Conservation (phyloP, 2,113 vertebrate species). For the Puma concolor region DNA sequence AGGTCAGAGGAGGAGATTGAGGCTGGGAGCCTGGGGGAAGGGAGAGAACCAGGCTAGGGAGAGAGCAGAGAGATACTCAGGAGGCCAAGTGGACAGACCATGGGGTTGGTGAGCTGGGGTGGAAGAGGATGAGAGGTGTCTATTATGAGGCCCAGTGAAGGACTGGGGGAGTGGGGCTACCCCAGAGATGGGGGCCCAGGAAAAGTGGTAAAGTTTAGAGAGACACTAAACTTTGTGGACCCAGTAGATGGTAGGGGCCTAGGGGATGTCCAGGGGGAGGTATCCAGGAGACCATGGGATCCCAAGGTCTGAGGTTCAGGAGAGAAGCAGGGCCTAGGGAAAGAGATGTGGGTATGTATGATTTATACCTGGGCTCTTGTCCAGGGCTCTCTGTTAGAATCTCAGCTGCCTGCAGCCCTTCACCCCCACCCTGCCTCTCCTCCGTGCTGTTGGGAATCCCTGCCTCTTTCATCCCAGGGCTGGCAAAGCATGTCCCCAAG, state of each 20-base stretch:
- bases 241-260: neutral
- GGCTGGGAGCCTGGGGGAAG: neutral
- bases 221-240: neutral
- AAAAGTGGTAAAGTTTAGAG: neutral
- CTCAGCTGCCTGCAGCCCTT: neutral
- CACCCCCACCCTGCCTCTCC: neutral
- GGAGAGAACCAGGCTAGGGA: neutral
- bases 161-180: neutral
- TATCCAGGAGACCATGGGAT: neutral
- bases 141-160: neutral
- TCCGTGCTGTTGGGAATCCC: neutral
- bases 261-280: neutral
- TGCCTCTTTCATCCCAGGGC: neutral
- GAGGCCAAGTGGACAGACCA: neutral
- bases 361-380: neutral
- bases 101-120: neutral
- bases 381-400: neutral
- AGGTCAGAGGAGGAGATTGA: conserved; percentile 19
- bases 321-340: neutral
- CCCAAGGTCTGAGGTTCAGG: neutral
- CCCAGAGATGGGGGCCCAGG: neutral
- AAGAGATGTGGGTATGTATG: neutral
- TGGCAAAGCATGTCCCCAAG: neutral
- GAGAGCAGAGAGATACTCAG: neutral
- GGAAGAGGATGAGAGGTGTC: neutral